Evolutionary conservation across 2,888 invertebrate species (phyloP).

Genomic region (Clanis bilineata): DNA sequence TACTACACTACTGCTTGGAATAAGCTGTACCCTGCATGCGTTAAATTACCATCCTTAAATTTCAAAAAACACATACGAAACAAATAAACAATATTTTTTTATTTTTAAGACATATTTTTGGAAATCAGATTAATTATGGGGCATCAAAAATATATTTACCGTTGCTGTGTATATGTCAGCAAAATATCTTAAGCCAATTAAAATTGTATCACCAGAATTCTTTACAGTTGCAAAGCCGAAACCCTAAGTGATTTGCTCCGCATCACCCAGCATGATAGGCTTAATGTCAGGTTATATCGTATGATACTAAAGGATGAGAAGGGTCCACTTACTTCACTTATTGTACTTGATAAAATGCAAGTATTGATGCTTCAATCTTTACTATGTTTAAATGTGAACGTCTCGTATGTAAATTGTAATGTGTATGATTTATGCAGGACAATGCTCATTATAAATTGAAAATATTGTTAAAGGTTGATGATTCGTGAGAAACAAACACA

Average conservation of each 20-base stretch:
- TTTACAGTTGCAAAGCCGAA: neutral
- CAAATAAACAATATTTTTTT: no score
- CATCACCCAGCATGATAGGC: conserved; percentile 27
- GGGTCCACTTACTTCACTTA: conserved; percentile 33
- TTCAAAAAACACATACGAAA: no score
- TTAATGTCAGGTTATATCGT: conserved; percentile 30
- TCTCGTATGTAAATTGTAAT: no score
- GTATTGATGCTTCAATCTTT: neutral
- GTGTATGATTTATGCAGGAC: neutral
- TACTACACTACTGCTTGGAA: no score
- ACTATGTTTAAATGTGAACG: no score
- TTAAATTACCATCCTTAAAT: no score
- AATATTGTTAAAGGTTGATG: neutral
- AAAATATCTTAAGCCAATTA: neutral
- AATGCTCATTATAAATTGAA: neutral
- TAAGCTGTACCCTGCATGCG: no score
- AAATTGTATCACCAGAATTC: neutral
- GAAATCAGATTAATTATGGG: neutral
- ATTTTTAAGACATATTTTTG: no score
- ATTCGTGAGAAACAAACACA: neutral
- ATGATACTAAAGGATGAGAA: conserved; percentile 38
- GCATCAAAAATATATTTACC: neutral
- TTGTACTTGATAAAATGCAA: neutral
- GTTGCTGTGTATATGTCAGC: neutral
- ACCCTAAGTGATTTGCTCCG: neutral